Evolutionary conservation across 2,888 invertebrate genomes (phyloP).

Genomic region (Euplagia quadripunctaria): DNA sequence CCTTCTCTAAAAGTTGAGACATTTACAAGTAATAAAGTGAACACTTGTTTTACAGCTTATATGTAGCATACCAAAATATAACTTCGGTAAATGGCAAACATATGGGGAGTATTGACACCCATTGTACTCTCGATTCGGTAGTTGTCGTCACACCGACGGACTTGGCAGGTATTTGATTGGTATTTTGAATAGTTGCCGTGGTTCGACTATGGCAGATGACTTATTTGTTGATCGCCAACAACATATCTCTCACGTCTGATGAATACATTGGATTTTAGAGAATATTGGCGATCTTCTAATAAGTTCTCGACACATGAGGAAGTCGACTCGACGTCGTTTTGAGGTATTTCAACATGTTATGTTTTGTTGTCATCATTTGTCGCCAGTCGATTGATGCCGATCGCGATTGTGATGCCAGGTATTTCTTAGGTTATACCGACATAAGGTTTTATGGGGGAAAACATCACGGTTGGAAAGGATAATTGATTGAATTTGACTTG

Average conservation of each 20-base stretch:
- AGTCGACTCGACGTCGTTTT: conserved; percentile 73
- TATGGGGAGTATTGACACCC: conserved; percentile 78
- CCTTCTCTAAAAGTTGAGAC: conserved; percentile 62
- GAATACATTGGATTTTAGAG: conserved; percentile 39
- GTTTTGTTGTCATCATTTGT: conserved; percentile 70
- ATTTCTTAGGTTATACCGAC: conserved; percentile 77
- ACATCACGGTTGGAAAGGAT: conserved; percentile 18
- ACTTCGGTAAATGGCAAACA: conserved; percentile 84
- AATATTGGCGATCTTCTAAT: conserved; percentile 63
- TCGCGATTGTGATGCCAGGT: conserved; percentile 73
- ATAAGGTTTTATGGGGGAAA: conserved; percentile 32
- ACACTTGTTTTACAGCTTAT: conserved; percentile 86
- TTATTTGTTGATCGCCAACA: conserved; percentile 62
- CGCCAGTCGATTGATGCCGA: conserved; percentile 66
- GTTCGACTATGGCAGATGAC: conserved; percentile 57
- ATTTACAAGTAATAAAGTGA: conserved; percentile 82
- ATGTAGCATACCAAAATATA: conserved; percentile 84
- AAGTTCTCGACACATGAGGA: conserved; percentile 61
- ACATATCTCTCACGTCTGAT: conserved; percentile 39
- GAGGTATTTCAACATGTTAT: conserved; percentile 80
- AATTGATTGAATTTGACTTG: conserved; percentile 39
- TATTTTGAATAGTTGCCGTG: conserved; percentile 81
- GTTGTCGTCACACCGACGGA: conserved; percentile 86
- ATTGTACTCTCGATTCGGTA: conserved; percentile 82
- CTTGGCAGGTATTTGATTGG: conserved; percentile 86